Percentiles rank a stretch among this genome's conserved stretches.
Conservation (phyloP, 2,113 vertebrate species). For the cat (Felis catus) region F.catus_Fca126_mat1.0 CM031420.1:98765001-98765500, state of each 20-base stretch:
- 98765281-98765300: neutral
- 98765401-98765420: neutral
- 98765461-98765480: neutral
- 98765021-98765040: neutral
- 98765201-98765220: neutral
- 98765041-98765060: neutral
- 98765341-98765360: neutral
- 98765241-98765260: neutral
- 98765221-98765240: too few relatives aligned
- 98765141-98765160: neutral
- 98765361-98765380: neutral
- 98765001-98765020: neutral
- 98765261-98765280: neutral
- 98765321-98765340: neutral
- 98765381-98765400: neutral
- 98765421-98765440: neutral
- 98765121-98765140: neutral
- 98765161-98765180: neutral
- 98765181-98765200: neutral
- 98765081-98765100: neutral
- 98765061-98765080: neutral
- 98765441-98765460: neutral
- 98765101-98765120: neutral
- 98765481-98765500: neutral
- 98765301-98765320: neutral